Evolutionary conservation across 2,797 vertebrate species (phyloP), one percentile per base, ranked within the genome.

Genomic region (Sebastes oblongus): DNA sequence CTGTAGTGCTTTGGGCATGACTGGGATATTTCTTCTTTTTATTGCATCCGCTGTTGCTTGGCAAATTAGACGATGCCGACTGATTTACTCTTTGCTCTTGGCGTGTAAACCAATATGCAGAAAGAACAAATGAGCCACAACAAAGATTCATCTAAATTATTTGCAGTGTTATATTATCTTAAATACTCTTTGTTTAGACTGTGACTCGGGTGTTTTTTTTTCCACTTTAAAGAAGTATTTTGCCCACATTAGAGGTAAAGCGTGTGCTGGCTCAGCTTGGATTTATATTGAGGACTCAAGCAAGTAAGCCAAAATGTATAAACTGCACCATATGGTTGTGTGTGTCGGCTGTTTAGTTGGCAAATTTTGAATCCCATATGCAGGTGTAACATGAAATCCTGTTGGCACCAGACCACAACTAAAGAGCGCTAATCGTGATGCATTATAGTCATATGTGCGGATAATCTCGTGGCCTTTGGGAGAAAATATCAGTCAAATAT

Each of bases 81-180:
- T 82, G 78, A 86, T 83, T 79, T 87, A 82, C 70, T 72, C 77
- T 85, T 84, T n/a, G 82, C 79, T 90, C 80, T 77, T 22, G 59
- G 89, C 80, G 1, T 52, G 62, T 82, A 81, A 85, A 79, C 52
- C 75, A 75, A 86, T 81, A 79, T 73, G 71, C 52, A 79, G 46
- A 56, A 75, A 50, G 75, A 86, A 85, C 81, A 88, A 89, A 91
- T 83, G 82, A 85, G 81, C 75, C 74, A 11, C 56, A 60, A 52
- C 73, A 86, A 71, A 68, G 69, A 83, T 81, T 78, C 27, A 66
- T 89, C 64, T 75, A 14, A 64, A 81, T 83, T 73, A 80, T 86
- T 77, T 83, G n/a, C 50, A 60, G 27, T 5, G 66, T 62, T 61
- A 5, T 83, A 6, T 83, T 79, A 59, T 76, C 59, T 80, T 14